Evolutionary conservation across 2,113 vertebrate species (phyloP), one percentile per base, ranked within the genome.

Genomic region (Echinops telfairi): DNA sequence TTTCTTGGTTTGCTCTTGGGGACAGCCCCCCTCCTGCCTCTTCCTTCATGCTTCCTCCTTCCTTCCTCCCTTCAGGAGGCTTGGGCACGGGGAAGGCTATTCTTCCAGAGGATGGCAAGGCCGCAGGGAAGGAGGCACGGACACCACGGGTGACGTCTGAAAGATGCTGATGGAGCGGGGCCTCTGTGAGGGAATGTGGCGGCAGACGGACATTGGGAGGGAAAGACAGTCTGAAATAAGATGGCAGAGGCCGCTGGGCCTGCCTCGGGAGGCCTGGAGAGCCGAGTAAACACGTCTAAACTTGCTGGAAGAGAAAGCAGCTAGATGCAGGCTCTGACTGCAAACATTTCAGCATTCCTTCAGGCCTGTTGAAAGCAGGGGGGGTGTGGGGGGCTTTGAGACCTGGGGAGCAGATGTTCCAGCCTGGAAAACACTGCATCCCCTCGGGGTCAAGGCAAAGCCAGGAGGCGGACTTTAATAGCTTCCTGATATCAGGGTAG

Each of bases 401-500:
- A 82, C 71, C 60, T 57, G 57, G 66, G 10, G 29, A 83, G 80
- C 23, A 75, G 84, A 40, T 15, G 31, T 8, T 82, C 82, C 75
- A 33, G 11, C 82, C 66, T 77, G 73, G 3, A 31, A 9, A 14
- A 19, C 3, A 85, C 70, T 17, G 1, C 19, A 40, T 38, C 19
- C 62, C 6, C 0, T 29, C 4, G 29, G 82, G 97, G 93, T 95
- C 96, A 94, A 95, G 90, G 94, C 95, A 81, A 83, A 16, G 33
- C 83, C 96, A 95, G 96, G 94, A 95, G 95, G 75, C 0, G 60
- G 40, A 83, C 80, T 95, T 95, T 83, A 96, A 95, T 84, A 94
- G 95, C 71, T 95, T 96, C 97, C 95, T 95, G 90, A 2, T 92
- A 95, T 92, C 95, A 93, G 96, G 68, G 77, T 95, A 92, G 96